These are phyloP conservation scores for Triplophysa rosa DNA, from an alignment of 2,113 vertebrate genomes.

Conservation along the genomic window DNA sequence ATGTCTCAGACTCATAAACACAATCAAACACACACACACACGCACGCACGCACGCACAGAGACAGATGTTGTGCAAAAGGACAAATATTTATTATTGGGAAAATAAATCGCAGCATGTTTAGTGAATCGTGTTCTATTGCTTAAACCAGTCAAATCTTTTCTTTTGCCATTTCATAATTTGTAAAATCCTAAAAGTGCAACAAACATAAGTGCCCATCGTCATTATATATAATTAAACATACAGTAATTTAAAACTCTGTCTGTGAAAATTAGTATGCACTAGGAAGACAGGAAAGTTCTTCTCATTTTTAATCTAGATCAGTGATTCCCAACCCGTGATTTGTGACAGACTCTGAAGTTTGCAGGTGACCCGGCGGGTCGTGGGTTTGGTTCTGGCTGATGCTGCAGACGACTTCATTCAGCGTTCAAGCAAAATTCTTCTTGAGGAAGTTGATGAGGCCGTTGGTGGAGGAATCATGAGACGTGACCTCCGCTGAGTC, in stretches of 20 bases:
- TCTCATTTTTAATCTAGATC: neutral
- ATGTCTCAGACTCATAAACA: no score
- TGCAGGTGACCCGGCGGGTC: neutral
- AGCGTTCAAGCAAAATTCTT: constrained; percentile 79
- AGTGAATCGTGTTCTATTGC: no score
- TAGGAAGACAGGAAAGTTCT: neutral
- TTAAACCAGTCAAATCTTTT: no score
- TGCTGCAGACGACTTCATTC: neutral
- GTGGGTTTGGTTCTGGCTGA: neutral
- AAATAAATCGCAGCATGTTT: neutral
- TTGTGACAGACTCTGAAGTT: neutral
- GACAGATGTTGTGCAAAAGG: neutral
- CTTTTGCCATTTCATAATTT: no score
- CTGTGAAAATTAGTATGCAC: no score
- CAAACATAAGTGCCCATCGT: no score
- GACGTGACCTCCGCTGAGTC: constrained; percentile 77
- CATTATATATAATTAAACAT: no score
- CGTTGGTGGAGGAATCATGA: constrained; percentile 95
- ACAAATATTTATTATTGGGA: neutral
- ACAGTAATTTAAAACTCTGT: no score
- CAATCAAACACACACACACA: neutral
- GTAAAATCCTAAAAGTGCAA: no score
- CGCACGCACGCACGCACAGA: no score
- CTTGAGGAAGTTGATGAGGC: constrained; percentile 95
- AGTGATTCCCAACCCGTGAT: neutral